Evolutionary conservation across 2,797 vertebrate genomes (phyloP).

Genomic region (Pempheris klunzingeri): DNA sequence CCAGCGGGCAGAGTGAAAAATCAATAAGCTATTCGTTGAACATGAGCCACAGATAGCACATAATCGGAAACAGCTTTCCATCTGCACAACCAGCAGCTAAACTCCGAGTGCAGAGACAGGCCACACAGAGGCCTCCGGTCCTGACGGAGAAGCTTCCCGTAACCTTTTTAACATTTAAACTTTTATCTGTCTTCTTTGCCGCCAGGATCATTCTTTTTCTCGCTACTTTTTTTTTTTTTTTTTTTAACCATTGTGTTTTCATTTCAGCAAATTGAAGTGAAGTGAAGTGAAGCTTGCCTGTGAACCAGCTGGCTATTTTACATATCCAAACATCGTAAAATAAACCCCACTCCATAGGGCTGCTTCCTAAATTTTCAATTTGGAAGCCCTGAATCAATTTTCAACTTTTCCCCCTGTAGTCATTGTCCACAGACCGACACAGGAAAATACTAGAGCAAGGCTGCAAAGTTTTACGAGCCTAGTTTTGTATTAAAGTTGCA

Average conservation of each 20-base stretch:
- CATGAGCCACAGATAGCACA: constrained; percentile 47
- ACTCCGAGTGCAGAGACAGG: neutral
- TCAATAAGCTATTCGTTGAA: constrained; percentile 71
- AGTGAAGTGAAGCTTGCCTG: neutral
- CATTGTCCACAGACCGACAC: too few relatives aligned
- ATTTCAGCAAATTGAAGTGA: constrained; percentile 8
- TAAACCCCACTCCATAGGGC: neutral
- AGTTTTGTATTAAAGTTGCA: too few relatives aligned
- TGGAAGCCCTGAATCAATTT: neutral
- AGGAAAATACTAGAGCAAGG: too few relatives aligned
- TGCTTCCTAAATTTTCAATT: neutral
- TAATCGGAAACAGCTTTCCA: constrained; percentile 49
- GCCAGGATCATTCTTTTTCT: neutral
- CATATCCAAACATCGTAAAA: constrained; percentile 3
- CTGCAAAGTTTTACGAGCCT: too few relatives aligned
- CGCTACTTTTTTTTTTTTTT: neutral
- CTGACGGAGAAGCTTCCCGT: neutral
- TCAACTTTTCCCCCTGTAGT: too few relatives aligned
- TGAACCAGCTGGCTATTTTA: constrained; percentile 17
- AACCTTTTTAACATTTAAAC: constrained; percentile 1
- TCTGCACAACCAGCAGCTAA: constrained; percentile 54
- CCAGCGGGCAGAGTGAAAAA: constrained; percentile 41
- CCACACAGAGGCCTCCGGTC: neutral
- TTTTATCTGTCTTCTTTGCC: neutral
- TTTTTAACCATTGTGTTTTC: neutral